These are phyloP conservation scores for Tympanoctomys barrerae DNA, from an alignment of 2,797 vertebrate genomes.

Conservation along the genomic window DNA sequence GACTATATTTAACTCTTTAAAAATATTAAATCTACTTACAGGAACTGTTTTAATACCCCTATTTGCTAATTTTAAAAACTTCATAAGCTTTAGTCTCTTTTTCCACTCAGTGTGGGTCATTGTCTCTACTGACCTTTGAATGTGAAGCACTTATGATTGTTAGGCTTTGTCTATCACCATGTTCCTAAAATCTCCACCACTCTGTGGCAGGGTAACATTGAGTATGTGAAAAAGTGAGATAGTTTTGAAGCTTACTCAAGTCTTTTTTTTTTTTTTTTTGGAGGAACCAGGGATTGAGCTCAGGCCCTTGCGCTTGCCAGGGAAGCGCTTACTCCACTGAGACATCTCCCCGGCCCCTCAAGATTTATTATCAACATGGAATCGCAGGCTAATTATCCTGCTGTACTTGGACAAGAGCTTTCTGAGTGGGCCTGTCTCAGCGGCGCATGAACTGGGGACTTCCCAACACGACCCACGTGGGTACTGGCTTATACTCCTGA, in stretches of 20 bases:
- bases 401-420: not conserved
- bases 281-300: too few relatives aligned
- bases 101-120: too few relatives aligned
- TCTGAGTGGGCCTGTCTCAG: not conserved
- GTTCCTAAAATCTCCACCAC: not conserved
- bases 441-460: accelerated
- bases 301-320: too few relatives aligned
- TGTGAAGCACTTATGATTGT: not conserved
- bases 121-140: not conserved
- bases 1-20: not conserved
- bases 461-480: not conserved
- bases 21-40: not conserved
- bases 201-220: not conserved
- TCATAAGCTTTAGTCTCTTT: not conserved
- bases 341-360: too few relatives aligned
- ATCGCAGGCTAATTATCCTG: not conserved
- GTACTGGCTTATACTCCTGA: not conserved
- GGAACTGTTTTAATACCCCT: not conserved
- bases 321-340: too few relatives aligned
- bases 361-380: not conserved
- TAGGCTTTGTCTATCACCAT: not conserved
- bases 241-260: not conserved
- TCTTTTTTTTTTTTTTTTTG: too few relatives aligned
- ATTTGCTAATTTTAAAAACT: not conserved
- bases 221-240: not conserved